phyloP scores from a whole-genome alignment of 1,140 invertebrate genomes.

The Diorhabda carinulata region DNA sequence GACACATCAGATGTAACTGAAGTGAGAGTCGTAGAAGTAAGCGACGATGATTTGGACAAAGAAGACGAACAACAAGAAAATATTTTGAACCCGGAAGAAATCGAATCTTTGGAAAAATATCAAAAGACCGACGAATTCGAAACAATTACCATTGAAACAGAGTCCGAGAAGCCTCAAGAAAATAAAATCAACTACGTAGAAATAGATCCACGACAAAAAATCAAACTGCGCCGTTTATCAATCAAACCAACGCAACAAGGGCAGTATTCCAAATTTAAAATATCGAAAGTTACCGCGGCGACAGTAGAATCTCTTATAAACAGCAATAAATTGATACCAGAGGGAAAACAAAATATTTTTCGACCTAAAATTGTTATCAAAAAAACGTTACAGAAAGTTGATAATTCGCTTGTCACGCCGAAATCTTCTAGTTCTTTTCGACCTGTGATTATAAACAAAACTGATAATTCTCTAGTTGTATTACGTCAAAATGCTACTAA shows the following conservation, averaged over 20 bases:
- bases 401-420: background rate
- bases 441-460: too few relatives aligned
- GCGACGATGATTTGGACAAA: conserved; percentile 15
- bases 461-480: too few relatives aligned
- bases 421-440: too few relatives aligned
- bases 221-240: conserved; percentile 1
- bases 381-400: background rate
- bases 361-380: background rate
- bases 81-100: background rate
- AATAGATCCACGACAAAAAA: background rate
- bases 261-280: background rate
- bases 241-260: background rate
- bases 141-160: background rate
- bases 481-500: too few relatives aligned
- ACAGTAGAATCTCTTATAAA: background rate
- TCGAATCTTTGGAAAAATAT: conserved; percentile 4
- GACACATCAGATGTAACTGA: conserved; percentile 20
- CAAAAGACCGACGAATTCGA: background rate
- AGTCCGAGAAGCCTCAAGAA: background rate
- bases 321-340: background rate
- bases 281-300: background rate
- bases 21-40: conserved; percentile 22
- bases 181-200: conserved; percentile 9
- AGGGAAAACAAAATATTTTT: background rate
- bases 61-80: conserved; percentile 18